Evolutionary conservation across 2,888 invertebrate species (phyloP), one percentile per base, ranked within the genome.

Genomic region (Xestia ashworthii): DNA sequence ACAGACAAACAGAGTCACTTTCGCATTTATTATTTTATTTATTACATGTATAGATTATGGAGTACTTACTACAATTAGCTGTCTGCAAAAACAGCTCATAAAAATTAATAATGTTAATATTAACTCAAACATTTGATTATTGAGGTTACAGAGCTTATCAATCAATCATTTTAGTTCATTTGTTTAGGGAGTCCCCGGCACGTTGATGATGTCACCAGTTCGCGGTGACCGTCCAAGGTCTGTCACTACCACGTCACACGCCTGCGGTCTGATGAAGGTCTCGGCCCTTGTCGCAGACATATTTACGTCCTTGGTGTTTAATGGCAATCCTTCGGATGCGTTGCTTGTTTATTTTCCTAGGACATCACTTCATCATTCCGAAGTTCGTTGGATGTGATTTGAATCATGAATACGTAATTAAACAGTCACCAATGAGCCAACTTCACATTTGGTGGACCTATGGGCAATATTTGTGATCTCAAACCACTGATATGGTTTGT

Each of bases 181-280:
- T 60, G 38, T n/a, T 64, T n/a, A 11, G 53, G 64, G 62, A 65
- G 64, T n/a, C n/a, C 64, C 64, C 3, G 38, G 14, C 25, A 12
- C 19, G 53, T 55, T 16, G 48, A 48, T 82, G 55, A 82, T 64
- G 68, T 78, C 82, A 82, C 19, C 25, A 50, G 48, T n/a, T 65
- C 8, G 32, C 41, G 60, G 66, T 70, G 65, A 41, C 22, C 69
- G 53, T 11, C 22, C 76, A 71, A 71, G 76, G 76, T 67, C 32
- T 38, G 50, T 12, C 48, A 25, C 25, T 32, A 22, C 6, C 22
- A 16, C 44, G 32, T 50, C 67, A 80, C 14, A 22, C 22, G 68
- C 11, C 74, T 44, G 41, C n/a, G n/a, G 22, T 46, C 62, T 53
- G 22, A 22, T 58, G 68, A 69, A 69, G 81, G 64, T 65, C 48